These are phyloP conservation scores for Heliconius melpomene DNA, from an alignment of 1,140 invertebrate genomes.

Conservation along the genomic window DNA sequence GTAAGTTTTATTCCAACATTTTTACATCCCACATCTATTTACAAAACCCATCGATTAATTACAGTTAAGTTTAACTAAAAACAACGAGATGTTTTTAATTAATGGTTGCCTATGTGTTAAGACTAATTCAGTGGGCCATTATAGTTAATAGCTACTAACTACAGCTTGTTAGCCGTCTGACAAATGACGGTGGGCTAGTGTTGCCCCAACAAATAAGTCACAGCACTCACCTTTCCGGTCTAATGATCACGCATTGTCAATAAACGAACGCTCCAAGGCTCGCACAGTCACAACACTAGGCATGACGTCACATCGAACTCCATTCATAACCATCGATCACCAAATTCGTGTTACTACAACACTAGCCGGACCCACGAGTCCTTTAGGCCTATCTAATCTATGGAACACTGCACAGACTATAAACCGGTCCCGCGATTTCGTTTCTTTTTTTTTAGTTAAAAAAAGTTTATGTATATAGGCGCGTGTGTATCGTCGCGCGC, in stretches of 20 bases:
- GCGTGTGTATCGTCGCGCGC: slow-evolving; percentile 71
- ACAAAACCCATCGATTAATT: background rate
- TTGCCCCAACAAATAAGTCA: slow-evolving; percentile 57
- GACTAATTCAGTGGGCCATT: slow-evolving; percentile 10
- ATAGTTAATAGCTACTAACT: slow-evolving; percentile 23
- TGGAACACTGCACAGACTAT: slow-evolving; percentile 52
- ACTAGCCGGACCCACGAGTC: slow-evolving; percentile 52
- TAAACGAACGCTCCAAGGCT: slow-evolving; percentile 57
- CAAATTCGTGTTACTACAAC: slow-evolving; percentile 54
- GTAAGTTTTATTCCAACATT: background rate
- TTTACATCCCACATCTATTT: background rate
- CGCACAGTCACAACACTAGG: slow-evolving; percentile 70
- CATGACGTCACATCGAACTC: slow-evolving; percentile 78
- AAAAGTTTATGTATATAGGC: slow-evolving; percentile 48
- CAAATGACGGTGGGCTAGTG: slow-evolving; percentile 41
- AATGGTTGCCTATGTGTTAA: background rate
- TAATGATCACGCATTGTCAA: slow-evolving; percentile 77
- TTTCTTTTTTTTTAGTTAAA: slow-evolving; percentile 47
- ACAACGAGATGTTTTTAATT: background rate
- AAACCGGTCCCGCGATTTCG: slow-evolving; percentile 33
- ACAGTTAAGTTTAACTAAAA: background rate
- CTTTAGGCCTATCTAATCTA: slow-evolving; percentile 32
- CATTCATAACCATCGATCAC: slow-evolving; percentile 75
- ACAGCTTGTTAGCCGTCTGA: slow-evolving; percentile 25
- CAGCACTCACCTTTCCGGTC: slow-evolving; percentile 74